Base-by-base conservation (phyloP, 2,113 vertebrate genomes). In the Semnopithecus entellus region DNA sequence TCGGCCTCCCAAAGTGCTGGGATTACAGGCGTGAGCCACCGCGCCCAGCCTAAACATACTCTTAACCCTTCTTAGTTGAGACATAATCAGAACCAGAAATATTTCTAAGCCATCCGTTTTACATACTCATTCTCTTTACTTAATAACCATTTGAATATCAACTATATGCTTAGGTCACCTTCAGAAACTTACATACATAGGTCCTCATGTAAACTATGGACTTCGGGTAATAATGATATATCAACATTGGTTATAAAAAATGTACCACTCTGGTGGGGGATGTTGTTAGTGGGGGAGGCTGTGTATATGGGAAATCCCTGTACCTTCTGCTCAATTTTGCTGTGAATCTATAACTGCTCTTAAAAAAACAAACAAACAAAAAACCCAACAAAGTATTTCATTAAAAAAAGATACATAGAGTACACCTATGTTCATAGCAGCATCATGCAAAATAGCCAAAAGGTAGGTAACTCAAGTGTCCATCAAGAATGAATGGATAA, bases 1-100 rank as follows among this genome's bases (percentile, higher is more conserved):
- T 64, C 5, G 27, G 27, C 61, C 27, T 64, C 27, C 27, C 27
- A 30, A 64, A 30, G 27, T 64, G 61, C 61, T 64, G 61, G 27
- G 61, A 30, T 30, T 64, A 64, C 27, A 64, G 61, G 61, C 12
- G 0, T 64, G 61, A 64, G 61, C 5, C 11, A 64, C 61, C 6
- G 5, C 13, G 5, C 61, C 61, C 5, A 2, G 61, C 27, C 61
- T 93, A 45, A 57, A 93, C 8, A 70, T 35, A 85, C 30, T 90
- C 40, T 92, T 93, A 94, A 52, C 30, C 1, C 14, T 61, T 94
- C 27, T 95, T 92, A 72, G 25, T 45, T 85, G 57, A 86, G 64
- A 90, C 84, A 59, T 25, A 90, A 91, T 90, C 38, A 59, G 45
- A 68, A 79, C 18, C 35, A 90, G 52, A 97, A 85, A 32, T 92